Conservation (phyloP, 2,797 vertebrate species). For the Pygocentrus nattereri region DNA sequence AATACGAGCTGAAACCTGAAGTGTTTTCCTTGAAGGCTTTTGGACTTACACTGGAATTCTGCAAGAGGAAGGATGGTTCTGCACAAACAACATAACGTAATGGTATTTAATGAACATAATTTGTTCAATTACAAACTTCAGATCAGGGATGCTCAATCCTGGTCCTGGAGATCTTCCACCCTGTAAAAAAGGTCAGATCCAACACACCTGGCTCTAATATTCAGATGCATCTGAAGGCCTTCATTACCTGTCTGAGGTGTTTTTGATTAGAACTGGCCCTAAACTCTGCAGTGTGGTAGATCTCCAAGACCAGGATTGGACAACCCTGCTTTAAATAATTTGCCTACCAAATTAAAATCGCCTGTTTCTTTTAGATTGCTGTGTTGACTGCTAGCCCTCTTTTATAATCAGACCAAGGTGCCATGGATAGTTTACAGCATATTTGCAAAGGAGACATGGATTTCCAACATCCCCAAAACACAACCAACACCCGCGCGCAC, state of each 20-base stretch:
- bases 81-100: constrained; percentile 54
- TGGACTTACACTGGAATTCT: constrained; percentile 77
- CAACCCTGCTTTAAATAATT: too few species aligned
- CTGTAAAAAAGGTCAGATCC: too few species aligned
- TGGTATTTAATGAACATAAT: constrained; percentile 30
- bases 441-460: constrained; percentile 80
- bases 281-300: too few species aligned
- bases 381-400: constrained; percentile 79
- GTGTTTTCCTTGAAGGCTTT: constrained; percentile 62
- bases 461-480: constrained; percentile 54
- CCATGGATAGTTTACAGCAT: constrained; percentile 73
- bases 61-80: constrained; percentile 69
- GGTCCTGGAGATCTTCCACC: too few species aligned
- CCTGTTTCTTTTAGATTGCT: constrained; percentile 73
- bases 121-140: constrained; percentile 39
- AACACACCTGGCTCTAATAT: too few species aligned
- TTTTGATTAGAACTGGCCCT: too few species aligned
- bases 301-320: too few species aligned
- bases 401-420: constrained; percentile 74
- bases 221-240: too few species aligned
- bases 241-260: too few species aligned
- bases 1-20: constrained; percentile 75
- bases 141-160: too few species aligned
- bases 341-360: constrained; percentile 71
- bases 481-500: constrained; percentile 29